phyloP scores from a whole-genome alignment of 2,113 vertebrate species.

The Sturnus vulgaris region DNA sequence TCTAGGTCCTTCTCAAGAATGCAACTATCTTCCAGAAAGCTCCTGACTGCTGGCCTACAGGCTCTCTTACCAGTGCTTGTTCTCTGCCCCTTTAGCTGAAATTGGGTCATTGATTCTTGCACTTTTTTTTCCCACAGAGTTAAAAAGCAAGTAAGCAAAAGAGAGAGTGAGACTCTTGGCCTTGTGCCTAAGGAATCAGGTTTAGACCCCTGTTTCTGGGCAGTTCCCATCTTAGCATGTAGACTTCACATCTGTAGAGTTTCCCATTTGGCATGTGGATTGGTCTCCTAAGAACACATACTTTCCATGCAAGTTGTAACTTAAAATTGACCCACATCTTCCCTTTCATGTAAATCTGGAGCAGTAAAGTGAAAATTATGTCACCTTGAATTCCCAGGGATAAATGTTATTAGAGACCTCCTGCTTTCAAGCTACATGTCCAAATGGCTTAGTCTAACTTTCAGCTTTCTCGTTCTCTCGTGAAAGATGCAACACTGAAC shows the following conservation, averaged over 20 bases:
- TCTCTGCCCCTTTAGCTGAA: background rate
- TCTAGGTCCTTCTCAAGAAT: background rate
- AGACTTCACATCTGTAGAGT: background rate
- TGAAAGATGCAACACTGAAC: background rate
- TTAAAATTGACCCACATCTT: background rate
- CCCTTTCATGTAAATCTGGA: background rate
- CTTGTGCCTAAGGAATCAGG: background rate
- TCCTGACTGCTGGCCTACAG: background rate
- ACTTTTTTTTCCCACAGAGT: background rate
- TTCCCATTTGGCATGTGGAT: background rate
- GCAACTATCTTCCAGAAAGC: background rate
- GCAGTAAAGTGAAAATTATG: background rate
- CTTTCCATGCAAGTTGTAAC: background rate
- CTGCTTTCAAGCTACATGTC: background rate
- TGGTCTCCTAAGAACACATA: background rate
- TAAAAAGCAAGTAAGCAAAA: background rate
- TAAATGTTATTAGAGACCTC: conserved; percentile 8
- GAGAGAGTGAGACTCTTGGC: background rate
- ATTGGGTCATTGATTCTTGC: background rate
- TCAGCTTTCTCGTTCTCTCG: background rate
- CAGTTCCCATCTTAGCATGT: background rate
- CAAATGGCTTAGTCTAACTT: background rate
- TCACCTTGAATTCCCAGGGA: conserved; percentile 18
- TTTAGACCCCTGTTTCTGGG: background rate
- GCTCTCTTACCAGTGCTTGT: background rate